A percentile compares a stretch with the other conserved stretches of the same genome.
Conservation (phyloP, 1,140 invertebrate species). For the Diachasmimorpha longicaudata region DNA sequence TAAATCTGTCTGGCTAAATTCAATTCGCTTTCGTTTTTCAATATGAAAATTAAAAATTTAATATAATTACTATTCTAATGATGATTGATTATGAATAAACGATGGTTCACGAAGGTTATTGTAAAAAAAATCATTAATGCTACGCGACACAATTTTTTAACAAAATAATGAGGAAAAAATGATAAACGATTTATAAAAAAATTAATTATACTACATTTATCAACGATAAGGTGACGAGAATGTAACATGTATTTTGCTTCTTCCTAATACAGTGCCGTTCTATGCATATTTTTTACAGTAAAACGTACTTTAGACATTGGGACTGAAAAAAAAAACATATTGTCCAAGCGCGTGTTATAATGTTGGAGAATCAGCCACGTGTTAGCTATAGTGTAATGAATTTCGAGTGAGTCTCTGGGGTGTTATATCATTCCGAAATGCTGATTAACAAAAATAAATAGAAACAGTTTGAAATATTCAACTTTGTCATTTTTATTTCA, state of each 20-base stretch:
- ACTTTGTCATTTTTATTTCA: not conserved
- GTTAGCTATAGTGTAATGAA: slow-evolving; percentile 28
- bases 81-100: not conserved
- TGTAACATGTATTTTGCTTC: slow-evolving; percentile 64
- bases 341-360: slow-evolving; percentile 41
- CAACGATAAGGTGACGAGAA: slow-evolving; percentile 60
- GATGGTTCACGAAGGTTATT: not conserved
- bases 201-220: slow-evolving; percentile 47
- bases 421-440: not conserved
- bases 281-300: slow-evolving; percentile 64
- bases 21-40: not conserved
- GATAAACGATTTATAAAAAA: slow-evolving; percentile 42
- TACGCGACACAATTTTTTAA: slow-evolving; percentile 13
- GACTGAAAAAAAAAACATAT: slow-evolving; percentile 31
- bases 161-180: not conserved
- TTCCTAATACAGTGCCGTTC: slow-evolving; percentile 65
- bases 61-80: not conserved
- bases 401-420: slow-evolving; percentile 30
- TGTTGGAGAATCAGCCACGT: slow-evolving; percentile 43
- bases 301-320: slow-evolving; percentile 41
- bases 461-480: not conserved
- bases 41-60: not conserved
- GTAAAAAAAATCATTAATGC: not conserved
- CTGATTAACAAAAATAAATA: not conserved
- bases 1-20: not conserved